Evolutionary conservation across 1,140 invertebrate species (phyloP), one percentile per base, ranked within the genome.

Genomic region (Drosophila rhopaloa): DNA sequence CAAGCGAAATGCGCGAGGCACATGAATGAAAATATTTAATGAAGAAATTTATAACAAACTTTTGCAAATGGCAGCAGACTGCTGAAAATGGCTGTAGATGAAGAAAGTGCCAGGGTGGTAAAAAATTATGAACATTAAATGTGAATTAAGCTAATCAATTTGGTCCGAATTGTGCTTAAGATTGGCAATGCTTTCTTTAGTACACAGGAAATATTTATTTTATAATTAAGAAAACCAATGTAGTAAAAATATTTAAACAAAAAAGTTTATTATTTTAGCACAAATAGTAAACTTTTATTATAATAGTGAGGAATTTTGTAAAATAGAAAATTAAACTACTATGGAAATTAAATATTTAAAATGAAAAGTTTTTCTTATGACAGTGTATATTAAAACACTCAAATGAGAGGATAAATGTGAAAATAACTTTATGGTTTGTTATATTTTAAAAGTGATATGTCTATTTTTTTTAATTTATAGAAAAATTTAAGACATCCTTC

Each of bases 71-170:
- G 53, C 62, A 63, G 56, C 57, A 57, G 67, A 59, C 50, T 19
- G 57, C 35, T 13, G 46, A 48, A 24, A 58, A 59, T 46, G 41
- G 44, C 19, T 57, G 48, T 24, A 37, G 48, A 43, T 37, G 37
- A 51, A 35, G 57, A 61, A 43, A 35, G 53, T 5, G 38, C 11
- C 19, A 19, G 47, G 44, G 50, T 51, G 51, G 35, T 35, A 56
- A 88, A 88, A 83, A 88, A 89, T 88, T 88, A 89, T 88, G 76
- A 83, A 80, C 83, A 83, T 88, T 88, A 89, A 83, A 89, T 89
- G 76, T 44, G 83, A 88, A 80, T 88, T 83, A 80, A 74, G 76
- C 84, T 88, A 88, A 88, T 86, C 83, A 83, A 88, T 88, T 89
- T 77, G 60, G 62, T 68, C 46, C 54, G 19, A 57, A 74, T 73